Base-by-base conservation (phyloP, 2,113 vertebrate genomes). In the Phyllopteryx taeniolatus region DNA sequence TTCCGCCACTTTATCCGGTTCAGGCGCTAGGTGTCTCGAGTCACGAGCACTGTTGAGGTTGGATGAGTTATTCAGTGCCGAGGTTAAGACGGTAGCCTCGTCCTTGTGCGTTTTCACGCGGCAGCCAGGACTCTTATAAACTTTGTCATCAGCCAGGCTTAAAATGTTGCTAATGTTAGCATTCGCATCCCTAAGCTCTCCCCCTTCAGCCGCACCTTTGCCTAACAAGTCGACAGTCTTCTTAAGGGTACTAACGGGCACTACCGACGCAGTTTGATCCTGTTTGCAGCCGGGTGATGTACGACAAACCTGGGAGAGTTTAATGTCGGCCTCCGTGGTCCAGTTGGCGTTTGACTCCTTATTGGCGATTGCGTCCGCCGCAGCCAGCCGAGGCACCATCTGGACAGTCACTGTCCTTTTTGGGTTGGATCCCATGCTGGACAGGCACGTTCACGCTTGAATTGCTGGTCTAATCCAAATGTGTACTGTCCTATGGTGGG, bases 391-490 rank as follows among this genome's bases (percentile, higher is more conserved):
- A 76, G 94, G 80, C 61, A 91, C 90, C 85, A 94, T 88, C 70
- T 95, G 92, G 83, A 93, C 90, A 62, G 93, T 94, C 61, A 94
- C 91, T 65, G 95, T 92, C 86, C 94, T 93, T 87, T 95, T 93
- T 82, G 95, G 93, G 86, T 96, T 95, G 67, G 95, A 94, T 86
- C 96, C 95, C 88, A 96, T 98, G 81, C 22, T 90, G 93, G 93
- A 95, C 94, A 92, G 89, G 86, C 77, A 76, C 39, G 54, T 79
- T 74, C 8, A 77, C 62, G 72, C 72, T 80, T 75, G 44, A 72
- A 80, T 70, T 83, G 69, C 42, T 71, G 70, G 68, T n/a, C 73
- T 76, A 89, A 81, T 87, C 86, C 85, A 89, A 77, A 84, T 51
- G 22, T 31, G 62, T 61, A 74, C 49, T 46, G 77, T 53, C 86